A percentile compares a stretch with the other conserved stretches of the same genome.
phyloP scores from a whole-genome alignment of 2,888 invertebrate species.

The Beris morrisii region DNA sequence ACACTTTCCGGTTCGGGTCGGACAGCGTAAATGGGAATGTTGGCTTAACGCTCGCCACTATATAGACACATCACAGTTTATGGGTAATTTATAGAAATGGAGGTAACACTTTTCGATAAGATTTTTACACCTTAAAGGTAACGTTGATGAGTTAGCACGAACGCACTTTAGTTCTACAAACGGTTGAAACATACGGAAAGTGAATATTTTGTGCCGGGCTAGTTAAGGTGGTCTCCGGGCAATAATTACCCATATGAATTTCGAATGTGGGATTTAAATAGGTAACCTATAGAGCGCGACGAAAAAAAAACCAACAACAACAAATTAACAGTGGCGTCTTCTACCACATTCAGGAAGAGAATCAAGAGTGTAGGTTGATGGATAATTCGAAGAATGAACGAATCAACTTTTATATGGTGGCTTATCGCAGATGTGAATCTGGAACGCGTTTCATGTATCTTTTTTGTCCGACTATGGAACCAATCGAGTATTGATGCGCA shows the following conservation, averaged over 20 bases:
- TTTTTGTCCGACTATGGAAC: too few species aligned
- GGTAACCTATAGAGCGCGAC: too few species aligned
- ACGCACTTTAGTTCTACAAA: slow-evolving; percentile 9
- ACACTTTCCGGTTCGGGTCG: slow-evolving; percentile 23
- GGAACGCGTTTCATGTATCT: slow-evolving; percentile 2
- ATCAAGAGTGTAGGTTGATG: slow-evolving; percentile 13
- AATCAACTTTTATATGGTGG: slow-evolving; percentile 14
- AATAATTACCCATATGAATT: slow-evolving; percentile 28
- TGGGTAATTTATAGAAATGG: slow-evolving; percentile 33
- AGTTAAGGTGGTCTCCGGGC: slow-evolving; percentile 12
- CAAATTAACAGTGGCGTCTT: slow-evolving; percentile 8
- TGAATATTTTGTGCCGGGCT: slow-evolving; percentile 9
- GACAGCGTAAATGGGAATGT: slow-evolving; percentile 4
- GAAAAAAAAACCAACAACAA: neutral
- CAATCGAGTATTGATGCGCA: too few species aligned
- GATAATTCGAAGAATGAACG: slow-evolving; percentile 10
- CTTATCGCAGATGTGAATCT: slow-evolving; percentile 24
- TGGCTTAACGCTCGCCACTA: slow-evolving; percentile 10
- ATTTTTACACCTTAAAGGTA: slow-evolving; percentile 29
- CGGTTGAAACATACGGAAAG: neutral
- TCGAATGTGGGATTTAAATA: neutral
- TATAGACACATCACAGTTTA: slow-evolving; percentile 32
- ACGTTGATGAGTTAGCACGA: slow-evolving; percentile 26
- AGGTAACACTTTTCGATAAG: slow-evolving; percentile 31
- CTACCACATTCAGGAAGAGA: neutral